These are phyloP conservation scores for Lepidostoma basale DNA, from an alignment of 1,140 invertebrate genomes.

Conservation along the genomic window DNA sequence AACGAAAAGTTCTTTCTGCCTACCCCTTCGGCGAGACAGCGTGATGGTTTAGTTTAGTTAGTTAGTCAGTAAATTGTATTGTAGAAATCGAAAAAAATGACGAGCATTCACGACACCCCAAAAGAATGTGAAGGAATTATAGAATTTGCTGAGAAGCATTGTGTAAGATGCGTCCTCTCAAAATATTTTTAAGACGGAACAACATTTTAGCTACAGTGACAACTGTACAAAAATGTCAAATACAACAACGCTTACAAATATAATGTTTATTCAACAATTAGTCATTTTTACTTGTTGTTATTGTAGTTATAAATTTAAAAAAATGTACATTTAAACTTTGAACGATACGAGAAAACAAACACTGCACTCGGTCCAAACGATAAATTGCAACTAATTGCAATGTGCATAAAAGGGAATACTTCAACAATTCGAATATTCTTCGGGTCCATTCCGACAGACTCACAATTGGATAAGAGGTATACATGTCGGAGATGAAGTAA, in stretches of 20 bases:
- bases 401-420: neutral
- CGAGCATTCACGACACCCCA: too few species aligned
- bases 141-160: too few species aligned
- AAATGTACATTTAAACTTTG: neutral
- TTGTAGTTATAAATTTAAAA: neutral
- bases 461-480: slow-evolving; percentile 5
- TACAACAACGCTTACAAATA: neutral
- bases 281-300: neutral
- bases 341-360: neutral
- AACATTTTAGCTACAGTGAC: neutral
- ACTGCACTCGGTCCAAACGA: neutral
- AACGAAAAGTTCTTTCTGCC: too few species aligned
- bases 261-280: neutral
- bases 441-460: neutral
- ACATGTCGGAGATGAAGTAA: neutral
- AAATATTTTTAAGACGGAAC: neutral
- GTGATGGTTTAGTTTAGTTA: too few species aligned
- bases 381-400: slow-evolving; percentile 15
- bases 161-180: too few species aligned
- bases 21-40: too few species aligned
- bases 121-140: too few species aligned
- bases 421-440: neutral
- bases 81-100: too few species aligned
- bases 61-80: too few species aligned
- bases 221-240: neutral